Evolutionary conservation across 2,113 vertebrate genomes (phyloP).

Genomic region (Myxocyprinus asiaticus): DNA sequence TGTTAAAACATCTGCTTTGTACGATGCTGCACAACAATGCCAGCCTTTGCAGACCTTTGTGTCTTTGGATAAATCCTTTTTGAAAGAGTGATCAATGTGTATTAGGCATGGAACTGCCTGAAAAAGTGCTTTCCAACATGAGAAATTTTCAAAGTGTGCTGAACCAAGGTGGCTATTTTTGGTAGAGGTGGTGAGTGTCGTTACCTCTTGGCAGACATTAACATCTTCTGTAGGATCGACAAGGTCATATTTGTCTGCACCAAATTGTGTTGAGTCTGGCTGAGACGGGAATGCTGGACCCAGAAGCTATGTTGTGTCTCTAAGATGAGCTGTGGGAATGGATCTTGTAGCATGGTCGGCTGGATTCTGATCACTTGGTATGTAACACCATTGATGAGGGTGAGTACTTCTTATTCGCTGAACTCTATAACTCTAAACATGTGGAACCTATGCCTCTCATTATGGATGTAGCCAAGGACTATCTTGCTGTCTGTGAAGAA

Average conservation of each 20-base stretch:
- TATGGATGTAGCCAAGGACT: constrained; percentile 2
- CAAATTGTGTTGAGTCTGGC: not conserved
- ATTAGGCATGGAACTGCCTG: constrained; percentile 22
- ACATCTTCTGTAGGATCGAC: constrained; percentile 7
- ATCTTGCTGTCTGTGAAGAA: constrained; percentile 5
- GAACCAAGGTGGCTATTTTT: not conserved
- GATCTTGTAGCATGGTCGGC: constrained; percentile 2
- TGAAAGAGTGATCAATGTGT: constrained; percentile 13
- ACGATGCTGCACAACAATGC: not conserved
- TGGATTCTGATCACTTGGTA: constrained; percentile 21
- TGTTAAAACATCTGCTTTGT: not conserved
- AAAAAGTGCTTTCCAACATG: constrained; percentile 12
- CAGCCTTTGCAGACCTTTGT: constrained; percentile 41
- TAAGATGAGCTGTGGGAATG: constrained; percentile 3
- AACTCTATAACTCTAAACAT: constrained; percentile 16
- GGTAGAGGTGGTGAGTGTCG: not conserved
- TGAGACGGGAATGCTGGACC: constrained; percentile 1
- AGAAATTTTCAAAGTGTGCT: constrained; percentile 17
- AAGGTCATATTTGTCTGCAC: not conserved
- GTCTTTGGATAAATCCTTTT: no score
- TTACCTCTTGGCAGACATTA: constrained; percentile 12
- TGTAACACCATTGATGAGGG: constrained; percentile 7
- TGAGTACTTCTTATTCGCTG: not conserved
- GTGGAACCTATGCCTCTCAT: constrained; percentile 15
- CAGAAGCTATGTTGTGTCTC: not conserved